A percentile compares a stretch with the other conserved stretches of the same genome.
phyloP scores from a whole-genome alignment of 2,113 vertebrate species.

The Cacatua alba region DNA sequence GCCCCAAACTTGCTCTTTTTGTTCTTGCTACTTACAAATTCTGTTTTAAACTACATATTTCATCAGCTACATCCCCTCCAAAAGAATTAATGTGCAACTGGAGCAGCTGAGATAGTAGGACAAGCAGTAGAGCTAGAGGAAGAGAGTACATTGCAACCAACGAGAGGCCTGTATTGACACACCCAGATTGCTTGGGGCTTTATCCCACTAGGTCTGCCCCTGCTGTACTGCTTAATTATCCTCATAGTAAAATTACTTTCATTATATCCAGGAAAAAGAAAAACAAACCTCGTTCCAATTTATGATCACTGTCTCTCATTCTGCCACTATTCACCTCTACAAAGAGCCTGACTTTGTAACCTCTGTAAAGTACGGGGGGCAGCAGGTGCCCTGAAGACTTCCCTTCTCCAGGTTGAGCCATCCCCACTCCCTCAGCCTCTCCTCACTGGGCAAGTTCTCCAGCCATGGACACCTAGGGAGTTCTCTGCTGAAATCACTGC shows the following conservation, averaged over 20 bases:
- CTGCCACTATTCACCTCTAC: not conserved
- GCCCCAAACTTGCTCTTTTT: not conserved
- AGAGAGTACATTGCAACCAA: not conserved
- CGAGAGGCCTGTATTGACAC: not conserved
- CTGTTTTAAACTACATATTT: not conserved
- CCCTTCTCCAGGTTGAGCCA: not conserved
- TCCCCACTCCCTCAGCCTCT: not conserved
- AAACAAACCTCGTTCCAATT: not conserved
- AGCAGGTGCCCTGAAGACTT: not conserved
- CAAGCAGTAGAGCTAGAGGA: not conserved
- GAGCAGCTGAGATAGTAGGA: not conserved
- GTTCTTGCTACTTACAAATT: not conserved
- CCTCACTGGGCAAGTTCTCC: not conserved
- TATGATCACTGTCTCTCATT: not conserved
- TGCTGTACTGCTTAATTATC: not conserved
- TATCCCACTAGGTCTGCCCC: not conserved
- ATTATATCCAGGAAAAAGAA: not conserved
- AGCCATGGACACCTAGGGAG: not conserved
- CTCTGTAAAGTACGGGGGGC: not conserved
- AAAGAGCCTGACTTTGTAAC: not conserved
- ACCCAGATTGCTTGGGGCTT: not conserved
- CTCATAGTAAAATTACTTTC: not conserved
- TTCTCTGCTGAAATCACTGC: not conserved
- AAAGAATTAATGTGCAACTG: not conserved
- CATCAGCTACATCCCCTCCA: not conserved